Evolutionary conservation across 2,113 vertebrate species (phyloP).

Genomic region (Thermophis baileyi): DNA sequence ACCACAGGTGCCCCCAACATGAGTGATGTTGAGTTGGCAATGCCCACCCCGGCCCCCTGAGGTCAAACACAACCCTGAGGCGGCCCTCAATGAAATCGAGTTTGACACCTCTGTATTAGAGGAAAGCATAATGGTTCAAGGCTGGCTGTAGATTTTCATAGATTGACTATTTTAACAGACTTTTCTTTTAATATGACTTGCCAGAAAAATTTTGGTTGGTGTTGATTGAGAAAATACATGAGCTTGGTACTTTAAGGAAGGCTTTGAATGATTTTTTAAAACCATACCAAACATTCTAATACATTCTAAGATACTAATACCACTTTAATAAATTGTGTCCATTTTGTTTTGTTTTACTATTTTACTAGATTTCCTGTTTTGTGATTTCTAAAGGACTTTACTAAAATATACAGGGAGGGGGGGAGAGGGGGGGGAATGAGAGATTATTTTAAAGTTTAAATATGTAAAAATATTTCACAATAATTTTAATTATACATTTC

Average conservation of each 20-base stretch:
- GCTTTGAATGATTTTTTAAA: not conserved
- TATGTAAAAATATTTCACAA: not conserved
- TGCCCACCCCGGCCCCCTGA: too few relatives aligned
- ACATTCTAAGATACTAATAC: not conserved
- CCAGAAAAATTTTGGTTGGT: not conserved
- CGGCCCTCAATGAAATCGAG: too few relatives aligned
- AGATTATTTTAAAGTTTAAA: not conserved
- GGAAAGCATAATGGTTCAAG: not conserved
- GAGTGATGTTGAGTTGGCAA: too few relatives aligned
- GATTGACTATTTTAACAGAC: not conserved
- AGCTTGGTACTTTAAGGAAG: not conserved
- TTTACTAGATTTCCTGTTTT: not conserved
- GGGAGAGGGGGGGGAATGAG: too few relatives aligned
- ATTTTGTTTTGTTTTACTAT: not conserved
- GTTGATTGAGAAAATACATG: not conserved
- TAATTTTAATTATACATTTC: not conserved
- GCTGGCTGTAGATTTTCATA: not conserved
- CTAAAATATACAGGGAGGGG: not conserved
- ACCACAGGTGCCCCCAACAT: too few relatives aligned
- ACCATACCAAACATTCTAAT: not conserved
- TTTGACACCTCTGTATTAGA: not conserved
- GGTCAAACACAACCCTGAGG: too few relatives aligned
- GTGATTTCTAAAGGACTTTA: not conserved
- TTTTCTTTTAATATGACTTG: not conserved
- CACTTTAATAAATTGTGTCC: not conserved